Evolutionary conservation across 1,140 invertebrate genomes (phyloP).

Genomic region (Zophobas atratus): DNA sequence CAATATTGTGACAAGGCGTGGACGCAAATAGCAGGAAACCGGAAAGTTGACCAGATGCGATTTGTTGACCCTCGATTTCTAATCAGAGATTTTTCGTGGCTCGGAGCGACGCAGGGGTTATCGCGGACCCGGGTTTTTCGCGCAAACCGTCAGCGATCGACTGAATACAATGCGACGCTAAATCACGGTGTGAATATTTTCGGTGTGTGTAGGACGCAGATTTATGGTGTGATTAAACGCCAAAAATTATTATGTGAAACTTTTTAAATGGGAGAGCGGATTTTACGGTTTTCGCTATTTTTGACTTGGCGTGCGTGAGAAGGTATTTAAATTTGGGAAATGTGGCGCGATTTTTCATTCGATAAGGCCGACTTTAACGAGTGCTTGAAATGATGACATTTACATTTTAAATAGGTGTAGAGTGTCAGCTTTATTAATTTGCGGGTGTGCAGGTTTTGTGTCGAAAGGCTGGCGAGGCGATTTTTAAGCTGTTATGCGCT

Average conservation of each 20-base stretch:
- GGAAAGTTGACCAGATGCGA: background rate
- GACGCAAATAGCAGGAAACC: constrained; percentile 31
- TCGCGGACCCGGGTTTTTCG: too few species aligned
- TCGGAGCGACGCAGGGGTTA: too few species aligned
- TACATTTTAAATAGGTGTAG: too few species aligned
- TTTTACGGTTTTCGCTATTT: background rate
- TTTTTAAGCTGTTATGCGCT: too few species aligned
- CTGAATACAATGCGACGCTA: background rate
- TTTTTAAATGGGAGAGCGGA: background rate
- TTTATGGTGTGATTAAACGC: background rate
- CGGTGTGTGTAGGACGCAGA: background rate
- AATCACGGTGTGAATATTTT: background rate
- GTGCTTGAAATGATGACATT: too few species aligned
- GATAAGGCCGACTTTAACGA: too few species aligned
- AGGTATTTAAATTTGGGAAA: background rate
- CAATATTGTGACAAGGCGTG: constrained; percentile 32
- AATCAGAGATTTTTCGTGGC: too few species aligned
- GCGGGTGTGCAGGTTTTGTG: too few species aligned
- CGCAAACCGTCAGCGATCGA: too few species aligned
- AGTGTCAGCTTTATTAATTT: too few species aligned
- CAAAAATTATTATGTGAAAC: background rate
- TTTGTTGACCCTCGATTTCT: too few species aligned
- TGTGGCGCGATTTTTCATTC: background rate
- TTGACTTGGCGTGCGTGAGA: background rate
- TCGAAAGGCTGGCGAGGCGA: too few species aligned